Evolutionary conservation across 2,888 invertebrate genomes (phyloP).

Genomic region (Priocnemis perturbator): DNA sequence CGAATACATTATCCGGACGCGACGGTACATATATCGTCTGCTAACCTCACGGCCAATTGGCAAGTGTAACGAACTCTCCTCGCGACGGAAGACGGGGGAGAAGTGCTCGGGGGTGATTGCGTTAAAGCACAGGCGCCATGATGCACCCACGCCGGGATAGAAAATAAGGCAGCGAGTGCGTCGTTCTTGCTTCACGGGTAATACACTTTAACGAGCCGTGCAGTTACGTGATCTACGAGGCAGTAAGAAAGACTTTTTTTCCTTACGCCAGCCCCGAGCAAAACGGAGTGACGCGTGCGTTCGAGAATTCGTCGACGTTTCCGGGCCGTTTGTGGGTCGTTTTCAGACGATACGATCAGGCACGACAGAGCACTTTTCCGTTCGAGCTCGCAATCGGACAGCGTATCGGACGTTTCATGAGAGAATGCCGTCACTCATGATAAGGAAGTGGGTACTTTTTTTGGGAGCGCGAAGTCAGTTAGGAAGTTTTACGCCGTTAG

Average conservation of each 20-base stretch:
- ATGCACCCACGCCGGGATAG: constrained; percentile 41
- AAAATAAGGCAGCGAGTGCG: constrained; percentile 34
- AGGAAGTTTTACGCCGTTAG: no score
- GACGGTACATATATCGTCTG: background rate
- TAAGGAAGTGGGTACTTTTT: no score
- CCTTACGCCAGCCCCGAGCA: background rate
- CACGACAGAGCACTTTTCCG: no score
- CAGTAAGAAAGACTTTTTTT: constrained; percentile 26
- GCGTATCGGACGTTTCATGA: no score
- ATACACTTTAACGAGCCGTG: constrained; percentile 47
- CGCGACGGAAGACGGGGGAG: constrained; percentile 3
- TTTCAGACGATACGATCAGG: constrained; percentile 12
- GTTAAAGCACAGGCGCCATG: constrained; percentile 19
- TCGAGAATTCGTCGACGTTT: constrained; percentile 17
- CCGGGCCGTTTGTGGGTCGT: constrained; percentile 26
- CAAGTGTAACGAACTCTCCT: constrained; percentile 42
- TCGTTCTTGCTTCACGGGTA: constrained; percentile 34
- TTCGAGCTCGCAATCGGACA: no score
- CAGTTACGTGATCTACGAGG: constrained; percentile 41
- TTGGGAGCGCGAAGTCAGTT: no score
- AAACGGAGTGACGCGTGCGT: constrained; percentile 19
- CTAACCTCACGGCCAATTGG: constrained; percentile 13
- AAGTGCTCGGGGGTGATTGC: background rate
- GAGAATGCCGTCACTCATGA: no score
- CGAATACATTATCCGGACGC: constrained; percentile 1